phyloP scores from a whole-genome alignment of 2,888 invertebrate species.

The Tetropium fuscum region DNA sequence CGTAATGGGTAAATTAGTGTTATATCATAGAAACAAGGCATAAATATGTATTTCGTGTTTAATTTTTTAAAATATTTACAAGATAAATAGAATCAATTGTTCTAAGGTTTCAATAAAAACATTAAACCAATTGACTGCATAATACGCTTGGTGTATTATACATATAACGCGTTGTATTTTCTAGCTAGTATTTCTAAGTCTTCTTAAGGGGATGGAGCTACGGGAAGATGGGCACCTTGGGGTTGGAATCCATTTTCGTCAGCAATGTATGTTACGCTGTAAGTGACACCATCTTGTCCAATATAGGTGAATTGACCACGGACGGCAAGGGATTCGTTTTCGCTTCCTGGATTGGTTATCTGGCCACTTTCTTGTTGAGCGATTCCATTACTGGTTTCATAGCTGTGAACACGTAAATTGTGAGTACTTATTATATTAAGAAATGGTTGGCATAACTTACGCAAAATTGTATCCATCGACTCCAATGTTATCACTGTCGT shows the following conservation, averaged over 20 bases:
- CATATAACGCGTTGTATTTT: not conserved
- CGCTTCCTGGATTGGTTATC: slow-evolving; percentile 73
- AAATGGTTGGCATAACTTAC: slow-evolving; percentile 56
- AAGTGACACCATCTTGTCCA: slow-evolving; percentile 73
- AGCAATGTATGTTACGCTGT: slow-evolving; percentile 73
- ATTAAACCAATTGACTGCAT: not conserved
- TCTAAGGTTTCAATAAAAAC: slow-evolving; percentile 1
- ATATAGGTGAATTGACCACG: slow-evolving; percentile 73
- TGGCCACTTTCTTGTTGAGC: slow-evolving; percentile 73
- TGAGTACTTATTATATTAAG: too few species aligned
- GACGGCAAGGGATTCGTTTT: slow-evolving; percentile 73
- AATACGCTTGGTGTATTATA: not conserved
- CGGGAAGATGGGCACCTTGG: slow-evolving; percentile 54
- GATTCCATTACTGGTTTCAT: slow-evolving; percentile 74
- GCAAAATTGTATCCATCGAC: slow-evolving; percentile 60
- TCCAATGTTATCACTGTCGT: slow-evolving; percentile 73
- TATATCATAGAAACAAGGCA: slow-evolving; percentile 25
- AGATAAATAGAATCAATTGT: slow-evolving; percentile 29
- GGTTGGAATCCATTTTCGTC: slow-evolving; percentile 44
- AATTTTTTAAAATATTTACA: slow-evolving; percentile 37
- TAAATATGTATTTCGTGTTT: not conserved
- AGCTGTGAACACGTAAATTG: slow-evolving; percentile 63
- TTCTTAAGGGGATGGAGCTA: slow-evolving; percentile 22
- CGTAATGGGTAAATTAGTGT: slow-evolving; percentile 34
- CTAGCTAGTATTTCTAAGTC: slow-evolving; percentile 4